Conservation (phyloP, 2,797 vertebrate genomes). For the Balearica regulorum region DNA sequence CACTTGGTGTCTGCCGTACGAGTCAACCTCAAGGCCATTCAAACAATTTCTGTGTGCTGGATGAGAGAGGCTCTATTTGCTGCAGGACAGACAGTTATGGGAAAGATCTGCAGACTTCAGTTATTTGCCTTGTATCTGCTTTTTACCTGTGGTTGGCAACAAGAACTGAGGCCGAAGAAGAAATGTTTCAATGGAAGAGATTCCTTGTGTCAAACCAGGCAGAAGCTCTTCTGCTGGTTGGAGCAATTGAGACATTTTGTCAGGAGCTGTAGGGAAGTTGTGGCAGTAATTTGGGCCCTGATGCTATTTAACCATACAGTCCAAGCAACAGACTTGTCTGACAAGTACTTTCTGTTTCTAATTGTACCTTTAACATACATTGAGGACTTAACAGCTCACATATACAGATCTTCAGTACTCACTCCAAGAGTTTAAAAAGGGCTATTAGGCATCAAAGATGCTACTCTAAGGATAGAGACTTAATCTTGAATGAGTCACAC, state of each 20-base stretch:
- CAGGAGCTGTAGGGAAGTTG: neutral
- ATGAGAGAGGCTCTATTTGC: no score
- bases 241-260: neutral
- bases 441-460: neutral
- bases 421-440: neutral
- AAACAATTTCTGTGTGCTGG: no score
- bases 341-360: neutral
- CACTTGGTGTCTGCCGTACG: accelerated
- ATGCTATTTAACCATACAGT: neutral
- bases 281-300: neutral
- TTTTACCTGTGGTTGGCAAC: neutral
- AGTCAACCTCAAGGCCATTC: neutral
- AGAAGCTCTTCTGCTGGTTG: neutral
- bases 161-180: neutral
- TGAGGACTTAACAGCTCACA: neutral
- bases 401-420: neutral
- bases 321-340: neutral
- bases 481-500: neutral
- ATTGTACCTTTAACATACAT: neutral
- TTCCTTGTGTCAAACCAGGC: neutral
- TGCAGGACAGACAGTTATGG: no score
- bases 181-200: neutral
- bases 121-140: neutral
- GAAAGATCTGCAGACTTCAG: no score
- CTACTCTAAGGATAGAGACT: neutral